Conservation (phyloP, 2,113 vertebrate genomes). For the Steatornis caripensis region DNA sequence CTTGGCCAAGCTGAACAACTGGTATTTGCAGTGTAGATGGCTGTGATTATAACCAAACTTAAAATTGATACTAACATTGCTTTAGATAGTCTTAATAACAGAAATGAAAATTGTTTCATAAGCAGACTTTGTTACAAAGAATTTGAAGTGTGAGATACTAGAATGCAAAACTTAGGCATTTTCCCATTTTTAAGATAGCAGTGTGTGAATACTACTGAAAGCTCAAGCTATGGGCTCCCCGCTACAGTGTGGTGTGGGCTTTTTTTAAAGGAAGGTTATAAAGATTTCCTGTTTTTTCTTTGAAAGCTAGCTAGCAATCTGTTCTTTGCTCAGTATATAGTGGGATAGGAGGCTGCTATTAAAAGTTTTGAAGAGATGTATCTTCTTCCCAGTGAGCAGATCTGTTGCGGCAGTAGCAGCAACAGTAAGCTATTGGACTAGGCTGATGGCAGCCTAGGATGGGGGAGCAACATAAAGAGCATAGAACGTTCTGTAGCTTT, state of each 20-base stretch:
- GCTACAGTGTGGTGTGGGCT: accelerated
- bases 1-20: not conserved
- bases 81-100: not conserved
- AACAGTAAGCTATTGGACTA: not conserved
- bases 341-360: not conserved
- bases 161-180: not conserved
- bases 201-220: not conserved
- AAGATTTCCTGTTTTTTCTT: not conserved
- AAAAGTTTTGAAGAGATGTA: not conserved
- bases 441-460: not conserved
- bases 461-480: not conserved
- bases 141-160: not conserved
- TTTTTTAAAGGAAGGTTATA: not conserved
- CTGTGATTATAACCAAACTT: not conserved
- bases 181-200: not conserved
- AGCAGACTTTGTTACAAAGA: not conserved
- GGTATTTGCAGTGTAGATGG: not conserved
- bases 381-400: not conserved
- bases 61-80: not conserved
- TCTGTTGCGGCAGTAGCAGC: not conserved
- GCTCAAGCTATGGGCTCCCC: not conserved
- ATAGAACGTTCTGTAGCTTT: not conserved
- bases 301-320: not conserved
- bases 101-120: not conserved
- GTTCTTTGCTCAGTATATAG: not conserved